These are phyloP conservation scores for Microctonus aethiopoides DNA, from an alignment of 2,888 invertebrate species.

Conservation along the genomic window DNA sequence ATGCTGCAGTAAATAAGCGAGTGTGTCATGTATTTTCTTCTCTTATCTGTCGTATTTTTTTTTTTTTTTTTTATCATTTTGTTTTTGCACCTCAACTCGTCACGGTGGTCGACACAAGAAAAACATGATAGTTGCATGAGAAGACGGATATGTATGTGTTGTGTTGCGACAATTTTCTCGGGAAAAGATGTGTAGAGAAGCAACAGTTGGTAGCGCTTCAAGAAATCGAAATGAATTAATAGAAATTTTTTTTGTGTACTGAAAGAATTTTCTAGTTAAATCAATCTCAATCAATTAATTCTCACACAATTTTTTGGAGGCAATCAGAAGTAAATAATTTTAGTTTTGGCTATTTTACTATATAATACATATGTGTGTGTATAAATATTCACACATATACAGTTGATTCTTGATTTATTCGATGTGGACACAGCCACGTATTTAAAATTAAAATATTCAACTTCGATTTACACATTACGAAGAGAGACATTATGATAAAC, in stretches of 20 bases:
- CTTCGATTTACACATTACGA: constrained; percentile 30
- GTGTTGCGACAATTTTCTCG: background rate
- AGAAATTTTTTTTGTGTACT: background rate
- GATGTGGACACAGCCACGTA: constrained; percentile 34
- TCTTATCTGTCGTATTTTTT: constrained; percentile 13
- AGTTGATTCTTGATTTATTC: constrained; percentile 24
- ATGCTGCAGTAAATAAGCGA: background rate
- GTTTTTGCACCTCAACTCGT: background rate
- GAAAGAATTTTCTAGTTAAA: background rate
- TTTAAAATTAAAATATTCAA: constrained; percentile 55
- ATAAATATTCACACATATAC: background rate
- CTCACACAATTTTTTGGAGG: background rate
- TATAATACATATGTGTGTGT: background rate
- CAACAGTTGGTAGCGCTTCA: background rate
- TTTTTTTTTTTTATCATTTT: constrained; percentile 14
- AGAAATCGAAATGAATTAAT: background rate
- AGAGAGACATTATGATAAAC: constrained; percentile 52
- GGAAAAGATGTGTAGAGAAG: background rate
- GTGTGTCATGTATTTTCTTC: background rate
- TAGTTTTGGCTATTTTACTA: background rate
- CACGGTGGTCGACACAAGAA: constrained; percentile 12
- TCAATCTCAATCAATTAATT: constrained; percentile 9
- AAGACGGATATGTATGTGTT: background rate
- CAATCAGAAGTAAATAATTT: background rate
- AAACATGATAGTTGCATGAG: background rate